A percentile compares a stretch with the other conserved stretches of the same genome.
Conservation (phyloP, 2,797 vertebrate genomes). For the Coilia nasus region DNA sequence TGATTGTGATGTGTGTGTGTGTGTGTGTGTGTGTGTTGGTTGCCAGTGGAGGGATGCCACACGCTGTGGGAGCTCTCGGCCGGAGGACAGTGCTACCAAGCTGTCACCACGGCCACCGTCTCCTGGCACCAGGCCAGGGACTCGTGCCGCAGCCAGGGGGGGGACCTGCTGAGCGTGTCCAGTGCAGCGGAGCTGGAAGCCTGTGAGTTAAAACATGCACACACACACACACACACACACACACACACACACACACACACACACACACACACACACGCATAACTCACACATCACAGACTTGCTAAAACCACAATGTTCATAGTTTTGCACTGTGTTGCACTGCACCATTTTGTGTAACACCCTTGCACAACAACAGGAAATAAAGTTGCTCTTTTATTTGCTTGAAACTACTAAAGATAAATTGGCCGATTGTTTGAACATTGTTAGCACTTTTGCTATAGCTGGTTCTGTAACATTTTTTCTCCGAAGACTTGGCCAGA, state of each 20-base stretch:
- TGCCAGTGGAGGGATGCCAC: constrained; percentile 85
- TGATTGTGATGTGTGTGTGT: background rate
- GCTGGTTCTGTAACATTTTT: background rate
- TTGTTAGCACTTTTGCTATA: background rate
- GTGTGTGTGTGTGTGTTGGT: constrained; percentile 35
- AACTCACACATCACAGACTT: too few relatives aligned
- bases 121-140: constrained; percentile 90
- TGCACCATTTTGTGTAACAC: too few relatives aligned
- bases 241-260: background rate
- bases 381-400: background rate
- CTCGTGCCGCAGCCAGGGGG: constrained; percentile 90
- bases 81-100: constrained; percentile 85
- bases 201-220: constrained; percentile 65
- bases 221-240: background rate
- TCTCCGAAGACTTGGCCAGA: background rate
- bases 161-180: constrained; percentile 86
- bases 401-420: background rate
- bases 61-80: constrained; percentile 74
- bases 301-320: too few relatives aligned
- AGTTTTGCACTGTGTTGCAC: too few relatives aligned
- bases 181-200: constrained; percentile 67
- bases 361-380: background rate
- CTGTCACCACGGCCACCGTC: constrained; percentile 80
- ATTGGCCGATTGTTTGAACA: background rate
- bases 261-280: too few relatives aligned